Percentiles rank a stretch among this genome's conserved stretches.
phyloP scores from a whole-genome alignment of 2,113 vertebrate species.

The Loxodonta africana region DNA sequence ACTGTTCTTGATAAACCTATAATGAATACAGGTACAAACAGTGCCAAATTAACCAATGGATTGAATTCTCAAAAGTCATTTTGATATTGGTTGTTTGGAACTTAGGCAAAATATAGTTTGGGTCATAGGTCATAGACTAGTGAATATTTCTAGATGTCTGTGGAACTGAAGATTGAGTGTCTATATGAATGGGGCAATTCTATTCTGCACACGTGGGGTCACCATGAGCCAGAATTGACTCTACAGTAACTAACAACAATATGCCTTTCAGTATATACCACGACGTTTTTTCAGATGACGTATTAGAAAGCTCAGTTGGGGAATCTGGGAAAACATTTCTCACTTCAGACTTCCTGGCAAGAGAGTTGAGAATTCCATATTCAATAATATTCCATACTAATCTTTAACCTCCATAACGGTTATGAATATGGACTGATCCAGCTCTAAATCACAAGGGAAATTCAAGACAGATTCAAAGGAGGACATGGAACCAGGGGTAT shows the following conservation, averaged over 20 bases:
- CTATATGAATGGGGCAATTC: not conserved
- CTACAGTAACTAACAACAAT: not conserved
- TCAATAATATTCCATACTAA: not conserved
- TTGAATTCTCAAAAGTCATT: slow-evolving; percentile 19
- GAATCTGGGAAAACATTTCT: not conserved
- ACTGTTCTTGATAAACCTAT: slow-evolving; percentile 60
- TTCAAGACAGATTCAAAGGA: too few relatives aligned
- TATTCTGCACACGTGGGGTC: not conserved
- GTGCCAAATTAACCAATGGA: not conserved
- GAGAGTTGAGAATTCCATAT: not conserved
- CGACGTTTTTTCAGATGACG: not conserved
- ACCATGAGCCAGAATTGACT: not conserved
- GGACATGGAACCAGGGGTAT: too few relatives aligned
- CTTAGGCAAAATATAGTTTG: not conserved
- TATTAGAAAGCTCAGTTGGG: not conserved
- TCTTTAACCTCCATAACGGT: not conserved
- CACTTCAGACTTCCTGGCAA: not conserved
- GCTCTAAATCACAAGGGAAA: not conserved
- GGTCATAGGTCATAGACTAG: not conserved
- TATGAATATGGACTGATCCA: not conserved
- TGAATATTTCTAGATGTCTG: not conserved
- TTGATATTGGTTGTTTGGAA: not conserved
- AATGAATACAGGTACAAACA: not conserved
- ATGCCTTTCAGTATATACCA: too few relatives aligned
- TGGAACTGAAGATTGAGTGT: not conserved